phyloP scores from a whole-genome alignment of 23 tunicate species.

The Corella eumyota region DNA sequence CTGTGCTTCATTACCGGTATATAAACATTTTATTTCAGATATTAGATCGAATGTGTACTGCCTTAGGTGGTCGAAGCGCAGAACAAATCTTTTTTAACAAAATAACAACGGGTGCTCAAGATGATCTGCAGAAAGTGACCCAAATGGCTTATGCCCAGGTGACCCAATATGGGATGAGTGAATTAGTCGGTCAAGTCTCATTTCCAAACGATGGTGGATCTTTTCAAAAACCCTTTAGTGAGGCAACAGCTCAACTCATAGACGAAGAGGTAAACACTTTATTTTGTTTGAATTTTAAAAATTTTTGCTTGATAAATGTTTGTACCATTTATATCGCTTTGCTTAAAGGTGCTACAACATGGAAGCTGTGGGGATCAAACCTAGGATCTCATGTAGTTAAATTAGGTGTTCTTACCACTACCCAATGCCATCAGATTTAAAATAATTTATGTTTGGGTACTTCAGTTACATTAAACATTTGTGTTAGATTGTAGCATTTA shows the following conservation, averaged over 20 bases:
- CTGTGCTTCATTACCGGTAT: too few species aligned
- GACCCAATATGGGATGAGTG: conserved; percentile 88
- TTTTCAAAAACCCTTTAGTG: conserved; percentile 89
- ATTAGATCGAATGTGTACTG: conserved; percentile 83
- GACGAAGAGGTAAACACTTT: conserved; percentile 74
- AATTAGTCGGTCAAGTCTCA: conserved; percentile 88
- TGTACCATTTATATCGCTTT: too few species aligned
- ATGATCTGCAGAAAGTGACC: conserved; percentile 94
- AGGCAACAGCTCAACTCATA: conserved; percentile 81
- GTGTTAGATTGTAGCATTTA: too few species aligned
- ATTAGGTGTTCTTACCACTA: too few species aligned
- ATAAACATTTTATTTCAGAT: conserved; percentile 23
- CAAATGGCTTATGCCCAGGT: conserved; percentile 96
- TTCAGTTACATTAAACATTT: not conserved
- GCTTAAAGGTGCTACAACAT: too few species aligned
- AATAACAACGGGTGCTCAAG: conserved; percentile 93
- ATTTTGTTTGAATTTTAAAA: too few species aligned
- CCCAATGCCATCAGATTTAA: too few species aligned
- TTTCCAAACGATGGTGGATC: conserved; percentile 31
- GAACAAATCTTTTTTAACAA: conserved; percentile 79
- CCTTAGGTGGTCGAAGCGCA: conserved; percentile 88
- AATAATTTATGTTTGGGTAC: too few species aligned
- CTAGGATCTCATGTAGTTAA: too few species aligned
- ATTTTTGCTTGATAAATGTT: too few species aligned
- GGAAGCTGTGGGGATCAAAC: too few species aligned